phyloP scores from a whole-genome alignment of 2,888 invertebrate species.

The Idaea dimidiata region DNA sequence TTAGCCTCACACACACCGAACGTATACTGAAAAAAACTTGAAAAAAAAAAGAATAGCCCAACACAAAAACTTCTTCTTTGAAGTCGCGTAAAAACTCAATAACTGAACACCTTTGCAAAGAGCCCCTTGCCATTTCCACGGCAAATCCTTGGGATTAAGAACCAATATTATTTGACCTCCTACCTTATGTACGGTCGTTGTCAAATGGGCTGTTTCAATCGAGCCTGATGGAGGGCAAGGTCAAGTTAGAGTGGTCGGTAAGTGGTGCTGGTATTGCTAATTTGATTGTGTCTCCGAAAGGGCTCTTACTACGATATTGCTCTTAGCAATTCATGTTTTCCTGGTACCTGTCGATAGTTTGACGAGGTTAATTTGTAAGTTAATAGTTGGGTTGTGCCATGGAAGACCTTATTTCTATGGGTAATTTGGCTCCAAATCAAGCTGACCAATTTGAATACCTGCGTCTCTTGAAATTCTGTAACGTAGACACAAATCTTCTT shows the following conservation, averaged over 20 bases:
- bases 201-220: conserved; percentile 30
- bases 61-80: too few species aligned
- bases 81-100: not conserved
- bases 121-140: not conserved
- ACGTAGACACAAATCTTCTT: too few species aligned
- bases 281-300: conserved; percentile 32
- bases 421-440: too few species aligned
- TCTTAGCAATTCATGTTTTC: conserved; percentile 29
- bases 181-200: conserved; percentile 26
- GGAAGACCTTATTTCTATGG: too few species aligned
- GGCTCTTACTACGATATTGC: conserved; percentile 14
- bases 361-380: not conserved
- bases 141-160: not conserved
- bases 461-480: too few species aligned
- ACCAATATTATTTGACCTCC: conserved; percentile 13
- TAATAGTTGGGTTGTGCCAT: too few species aligned
- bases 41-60: too few species aligned
- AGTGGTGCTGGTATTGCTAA: conserved; percentile 41
- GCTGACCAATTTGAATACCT: too few species aligned
- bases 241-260: conserved; percentile 39
- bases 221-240: conserved; percentile 24
- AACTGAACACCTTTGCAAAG: not conserved
- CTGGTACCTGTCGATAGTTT: conserved; percentile 23
- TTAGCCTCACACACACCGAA: too few species aligned
- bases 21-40: too few species aligned